phyloP scores from a whole-genome alignment of 2,113 vertebrate species.

The Coracopsis vasa region DNA sequence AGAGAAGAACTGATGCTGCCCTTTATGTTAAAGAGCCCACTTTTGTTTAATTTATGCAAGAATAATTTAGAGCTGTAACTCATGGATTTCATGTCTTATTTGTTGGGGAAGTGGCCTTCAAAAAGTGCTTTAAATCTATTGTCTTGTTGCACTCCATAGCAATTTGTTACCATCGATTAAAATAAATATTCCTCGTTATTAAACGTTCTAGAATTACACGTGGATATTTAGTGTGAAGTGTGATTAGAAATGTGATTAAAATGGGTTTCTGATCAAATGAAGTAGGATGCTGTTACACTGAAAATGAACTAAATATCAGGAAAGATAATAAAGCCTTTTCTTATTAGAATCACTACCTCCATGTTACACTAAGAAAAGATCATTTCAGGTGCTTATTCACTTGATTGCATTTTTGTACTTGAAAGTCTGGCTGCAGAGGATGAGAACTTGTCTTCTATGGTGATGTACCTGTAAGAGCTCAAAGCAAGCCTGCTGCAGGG shows the following conservation, averaged over 20 bases:
- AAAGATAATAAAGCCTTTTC: neutral
- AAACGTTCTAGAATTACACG: neutral
- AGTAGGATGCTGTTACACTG: neutral
- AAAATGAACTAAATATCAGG: neutral
- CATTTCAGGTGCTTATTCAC: neutral
- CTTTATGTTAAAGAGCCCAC: neutral
- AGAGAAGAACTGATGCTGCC: neutral
- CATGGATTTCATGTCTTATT: neutral
- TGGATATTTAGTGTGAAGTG: neutral
- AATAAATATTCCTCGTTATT: neutral
- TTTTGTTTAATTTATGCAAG: neutral
- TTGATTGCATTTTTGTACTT: neutral
- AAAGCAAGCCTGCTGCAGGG: neutral
- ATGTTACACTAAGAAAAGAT: neutral
- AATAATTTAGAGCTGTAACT: neutral
- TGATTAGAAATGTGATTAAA: neutral
- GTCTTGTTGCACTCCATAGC: neutral
- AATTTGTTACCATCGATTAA: neutral
- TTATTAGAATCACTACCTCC: neutral
- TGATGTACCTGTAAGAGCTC: neutral
- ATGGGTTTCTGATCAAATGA: neutral
- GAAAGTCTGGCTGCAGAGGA: neutral
- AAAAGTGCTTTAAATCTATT: constrained; percentile 15
- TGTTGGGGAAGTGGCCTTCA: neutral
- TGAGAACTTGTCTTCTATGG: neutral